Percentiles rank a stretch among this genome's conserved stretches.
These are phyloP conservation scores for Melieria picta DNA, from an alignment of 2,888 invertebrate species.

Conservation along the genomic window DNA sequence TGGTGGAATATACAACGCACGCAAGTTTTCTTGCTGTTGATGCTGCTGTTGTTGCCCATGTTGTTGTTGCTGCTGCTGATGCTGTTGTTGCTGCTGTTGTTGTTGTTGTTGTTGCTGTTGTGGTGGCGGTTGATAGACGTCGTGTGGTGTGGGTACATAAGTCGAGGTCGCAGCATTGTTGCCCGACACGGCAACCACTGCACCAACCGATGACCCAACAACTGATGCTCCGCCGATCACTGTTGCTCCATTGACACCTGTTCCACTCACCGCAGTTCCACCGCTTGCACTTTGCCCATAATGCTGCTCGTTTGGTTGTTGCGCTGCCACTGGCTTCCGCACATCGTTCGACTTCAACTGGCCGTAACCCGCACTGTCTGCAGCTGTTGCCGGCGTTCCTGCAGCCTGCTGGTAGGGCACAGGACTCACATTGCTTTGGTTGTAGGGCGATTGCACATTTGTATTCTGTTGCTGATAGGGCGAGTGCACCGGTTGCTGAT, in stretches of 20 bases:
- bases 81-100: conserved; percentile 36
- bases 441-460: conserved; percentile 47
- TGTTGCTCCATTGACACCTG: conserved; percentile 39
- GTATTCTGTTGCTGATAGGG: conserved; percentile 63
- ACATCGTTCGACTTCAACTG: conserved; percentile 18
- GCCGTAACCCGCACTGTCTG: conserved; percentile 29
- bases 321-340: conserved; percentile 22
- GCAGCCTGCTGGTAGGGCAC: conserved; percentile 45
- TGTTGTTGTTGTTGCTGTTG: conserved; percentile 37
- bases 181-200: background rate
- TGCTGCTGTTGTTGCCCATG: conserved; percentile 38
- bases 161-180: conserved; percentile 25
- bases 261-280: conserved; percentile 25
- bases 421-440: conserved; percentile 49
- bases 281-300: conserved; percentile 42
- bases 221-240: conserved; percentile 39
- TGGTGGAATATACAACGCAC: conserved; percentile 16
- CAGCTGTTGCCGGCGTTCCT: conserved; percentile 51
- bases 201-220: background rate
- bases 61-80: conserved; percentile 41
- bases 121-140: conserved; percentile 43
- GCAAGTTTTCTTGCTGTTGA: conserved; percentile 24
- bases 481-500: conserved; percentile 66
- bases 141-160: conserved; percentile 51
- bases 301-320: conserved; percentile 10